Conservation (phyloP, 2,113 vertebrate species). For the Odontophorus gujanensis region DNA sequence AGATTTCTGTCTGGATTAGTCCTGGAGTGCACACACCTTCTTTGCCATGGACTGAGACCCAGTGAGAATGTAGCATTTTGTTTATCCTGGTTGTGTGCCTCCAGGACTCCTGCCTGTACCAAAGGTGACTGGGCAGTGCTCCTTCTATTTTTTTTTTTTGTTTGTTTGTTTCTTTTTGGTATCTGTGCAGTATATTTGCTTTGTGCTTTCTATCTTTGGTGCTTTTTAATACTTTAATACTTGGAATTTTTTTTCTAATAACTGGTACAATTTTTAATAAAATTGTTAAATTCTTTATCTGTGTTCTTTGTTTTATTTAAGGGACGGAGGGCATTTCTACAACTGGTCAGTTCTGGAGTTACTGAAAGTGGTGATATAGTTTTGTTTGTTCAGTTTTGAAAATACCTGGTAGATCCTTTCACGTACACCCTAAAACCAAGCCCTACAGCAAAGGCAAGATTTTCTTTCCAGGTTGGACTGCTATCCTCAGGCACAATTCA, state of each 20-base stretch:
- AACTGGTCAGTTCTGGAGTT: not conserved
- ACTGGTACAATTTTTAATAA: slow-evolving; percentile 86
- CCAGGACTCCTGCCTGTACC: slow-evolving; percentile 70
- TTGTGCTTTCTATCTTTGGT: slow-evolving; percentile 75
- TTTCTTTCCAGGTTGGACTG: not conserved
- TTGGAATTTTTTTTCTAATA: slow-evolving; percentile 69
- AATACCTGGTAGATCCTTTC: not conserved
- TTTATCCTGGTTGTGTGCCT: slow-evolving; percentile 67
- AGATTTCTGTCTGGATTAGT: slow-evolving; percentile 61
- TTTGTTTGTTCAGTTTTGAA: not conserved
- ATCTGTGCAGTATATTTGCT: slow-evolving; percentile 79
- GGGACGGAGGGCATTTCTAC: not conserved
- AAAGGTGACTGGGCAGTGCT: slow-evolving; percentile 56
- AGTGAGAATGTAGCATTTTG: slow-evolving; percentile 83
- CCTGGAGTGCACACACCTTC: slow-evolving; percentile 69
- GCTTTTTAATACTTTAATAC: slow-evolving; percentile 76
- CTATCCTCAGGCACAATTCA: not conserved
- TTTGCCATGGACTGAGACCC: slow-evolving; percentile 77
- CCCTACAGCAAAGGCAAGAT: not conserved
- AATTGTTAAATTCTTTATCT: slow-evolving; percentile 74
- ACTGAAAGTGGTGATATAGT: not conserved
- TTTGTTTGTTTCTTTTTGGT: slow-evolving; percentile 55
- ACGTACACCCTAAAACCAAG: not conserved
- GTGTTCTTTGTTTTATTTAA: slow-evolving; percentile 11
- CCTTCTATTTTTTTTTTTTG: slow-evolving; percentile 44